Evolutionary conservation across 35 echinoderm and acorn worm genomes (phyloP).

Genomic region (Lytechinus variegatus): DNA sequence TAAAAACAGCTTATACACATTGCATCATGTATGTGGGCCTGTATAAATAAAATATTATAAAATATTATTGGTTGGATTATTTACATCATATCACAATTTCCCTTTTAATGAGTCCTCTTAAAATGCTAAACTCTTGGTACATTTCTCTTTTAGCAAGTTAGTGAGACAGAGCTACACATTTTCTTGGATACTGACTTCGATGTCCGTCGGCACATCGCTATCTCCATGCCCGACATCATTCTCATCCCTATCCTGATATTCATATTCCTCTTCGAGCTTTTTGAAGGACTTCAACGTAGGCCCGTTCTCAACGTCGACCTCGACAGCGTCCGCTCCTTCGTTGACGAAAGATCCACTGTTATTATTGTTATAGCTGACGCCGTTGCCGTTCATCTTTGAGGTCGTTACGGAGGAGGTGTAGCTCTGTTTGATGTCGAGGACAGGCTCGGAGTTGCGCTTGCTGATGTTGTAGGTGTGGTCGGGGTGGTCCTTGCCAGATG

Average conservation of each 20-base stretch:
- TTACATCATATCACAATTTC: too few species aligned
- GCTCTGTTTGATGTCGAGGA: neutral
- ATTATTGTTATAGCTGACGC: slow-evolving; percentile 14
- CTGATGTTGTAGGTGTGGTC: neutral
- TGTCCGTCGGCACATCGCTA: neutral
- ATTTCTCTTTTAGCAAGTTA: neutral
- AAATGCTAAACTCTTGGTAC: neutral
- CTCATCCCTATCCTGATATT: neutral
- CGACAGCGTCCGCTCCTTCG: slow-evolving; percentile 6
- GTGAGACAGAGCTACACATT: neutral
- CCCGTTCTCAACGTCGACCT: neutral
- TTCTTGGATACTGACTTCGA: neutral
- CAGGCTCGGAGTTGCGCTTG: neutral
- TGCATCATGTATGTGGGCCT: too few species aligned
- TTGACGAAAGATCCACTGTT: slow-evolving; percentile 23
- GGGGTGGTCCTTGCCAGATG: slow-evolving; percentile 27
- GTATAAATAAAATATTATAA: too few species aligned
- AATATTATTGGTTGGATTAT: too few species aligned
- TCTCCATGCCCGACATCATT: neutral
- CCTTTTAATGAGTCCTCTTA: neutral
- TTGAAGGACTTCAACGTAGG: neutral
- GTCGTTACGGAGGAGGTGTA: neutral
- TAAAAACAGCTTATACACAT: too few species aligned
- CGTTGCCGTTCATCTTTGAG: neutral
- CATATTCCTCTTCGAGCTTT: neutral